phyloP scores from a whole-genome alignment of 2,888 invertebrate species.

The Blera fallax region DNA sequence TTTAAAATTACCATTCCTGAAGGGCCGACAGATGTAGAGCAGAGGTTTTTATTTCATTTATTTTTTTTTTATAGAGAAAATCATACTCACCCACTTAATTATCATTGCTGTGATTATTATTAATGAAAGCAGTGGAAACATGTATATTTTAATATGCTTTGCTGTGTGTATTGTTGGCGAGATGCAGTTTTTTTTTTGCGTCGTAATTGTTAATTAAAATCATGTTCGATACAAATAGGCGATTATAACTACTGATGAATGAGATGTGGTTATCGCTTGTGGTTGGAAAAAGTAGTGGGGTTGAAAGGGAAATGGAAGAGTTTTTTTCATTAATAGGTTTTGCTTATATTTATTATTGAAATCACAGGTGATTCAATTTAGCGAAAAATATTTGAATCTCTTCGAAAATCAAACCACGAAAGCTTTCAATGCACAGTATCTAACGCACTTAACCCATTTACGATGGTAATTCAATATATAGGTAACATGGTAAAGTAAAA shows the following conservation, averaged over 20 bases:
- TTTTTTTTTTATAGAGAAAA: not conserved
- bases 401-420: no score
- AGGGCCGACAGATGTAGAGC: not conserved
- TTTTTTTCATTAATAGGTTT: not conserved
- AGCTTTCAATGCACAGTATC: no score
- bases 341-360: not conserved
- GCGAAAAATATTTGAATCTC: no score
- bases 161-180: not conserved
- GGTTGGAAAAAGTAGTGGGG: not conserved
- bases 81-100: slow-evolving; percentile 27
- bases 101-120: slow-evolving; percentile 63
- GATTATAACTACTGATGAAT: slow-evolving; percentile 47
- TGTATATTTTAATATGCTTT: slow-evolving; percentile 14
- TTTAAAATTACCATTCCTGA: slow-evolving; percentile 3
- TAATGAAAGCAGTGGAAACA: slow-evolving; percentile 44
- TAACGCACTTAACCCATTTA: no score
- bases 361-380: no score
- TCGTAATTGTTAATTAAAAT: slow-evolving; percentile 52
- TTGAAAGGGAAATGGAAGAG: not conserved
- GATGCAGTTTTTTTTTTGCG: not conserved
- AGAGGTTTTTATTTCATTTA: not conserved
- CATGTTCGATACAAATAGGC: slow-evolving; percentile 51
- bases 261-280: not conserved
- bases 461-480: no score
- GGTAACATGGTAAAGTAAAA: no score